A percentile compares a stretch with the other conserved stretches of the same genome.
Conservation (phyloP, 2,888 invertebrate species). For the Omphaloscelis lunosa region DNA sequence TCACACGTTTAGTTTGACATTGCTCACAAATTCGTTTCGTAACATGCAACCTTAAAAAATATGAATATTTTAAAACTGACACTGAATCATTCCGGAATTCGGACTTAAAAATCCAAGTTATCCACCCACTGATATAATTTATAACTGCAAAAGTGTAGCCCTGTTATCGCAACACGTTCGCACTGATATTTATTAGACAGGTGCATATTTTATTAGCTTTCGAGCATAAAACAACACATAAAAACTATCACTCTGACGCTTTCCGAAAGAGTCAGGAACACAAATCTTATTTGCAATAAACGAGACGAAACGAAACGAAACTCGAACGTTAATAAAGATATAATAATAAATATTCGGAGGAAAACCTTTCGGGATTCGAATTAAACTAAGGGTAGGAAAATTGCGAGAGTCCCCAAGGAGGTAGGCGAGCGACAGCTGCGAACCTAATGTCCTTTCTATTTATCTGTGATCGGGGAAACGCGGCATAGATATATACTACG, state of each 20-base stretch:
- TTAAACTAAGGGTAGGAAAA: constrained; percentile 90
- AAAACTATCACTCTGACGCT: constrained; percentile 79
- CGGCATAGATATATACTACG: constrained; percentile 75
- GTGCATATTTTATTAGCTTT: constrained; percentile 83
- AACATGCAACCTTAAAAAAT: constrained; percentile 42
- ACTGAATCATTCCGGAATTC: constrained; percentile 46
- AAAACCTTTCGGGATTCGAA: constrained; percentile 89
- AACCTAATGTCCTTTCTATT: constrained; percentile 88
- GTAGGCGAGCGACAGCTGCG: constrained; percentile 86
- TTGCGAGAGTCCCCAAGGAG: constrained; percentile 88
- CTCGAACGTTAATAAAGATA: constrained; percentile 88
- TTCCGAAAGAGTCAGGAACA: constrained; percentile 72
- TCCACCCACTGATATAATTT: constrained; percentile 77
- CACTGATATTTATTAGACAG: constrained; percentile 81
- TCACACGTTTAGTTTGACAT: constrained; percentile 20
- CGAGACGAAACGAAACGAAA: constrained; percentile 82
- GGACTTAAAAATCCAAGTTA: constrained; percentile 65
- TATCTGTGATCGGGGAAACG: constrained; percentile 86
- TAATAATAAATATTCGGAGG: constrained; percentile 89
- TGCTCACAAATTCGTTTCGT: constrained; percentile 21
- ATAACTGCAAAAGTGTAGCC: constrained; percentile 72
- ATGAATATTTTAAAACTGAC: constrained; percentile 32
- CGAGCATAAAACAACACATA: constrained; percentile 79
- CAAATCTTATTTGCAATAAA: constrained; percentile 86
- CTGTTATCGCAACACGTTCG: constrained; percentile 78